Evolutionary conservation across 1,140 invertebrate genomes (phyloP), one percentile per base, ranked within the genome.

Genomic region (Triops longicaudatus): DNA sequence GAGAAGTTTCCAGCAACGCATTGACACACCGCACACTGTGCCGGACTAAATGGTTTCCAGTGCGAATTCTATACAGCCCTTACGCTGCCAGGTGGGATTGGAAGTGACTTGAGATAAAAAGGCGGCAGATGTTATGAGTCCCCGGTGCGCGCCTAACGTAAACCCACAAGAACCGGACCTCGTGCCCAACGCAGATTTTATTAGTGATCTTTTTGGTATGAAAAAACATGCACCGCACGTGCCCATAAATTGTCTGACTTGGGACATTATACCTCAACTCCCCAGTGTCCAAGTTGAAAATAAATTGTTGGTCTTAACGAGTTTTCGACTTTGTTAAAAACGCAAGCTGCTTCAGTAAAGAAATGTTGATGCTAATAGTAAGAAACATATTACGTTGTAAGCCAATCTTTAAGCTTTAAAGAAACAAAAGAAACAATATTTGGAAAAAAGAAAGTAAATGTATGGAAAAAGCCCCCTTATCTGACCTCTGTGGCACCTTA

Each of bases 241-340:
- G 50, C 50, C 22, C 50, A 22, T 63, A 63, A 63, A 63, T 63
- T 22, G 50, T 63, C 50, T 63, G 50, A 63, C 50, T 63, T 63
- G 50, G 3, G 50, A 63, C 50, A 63, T 63, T 63, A 63, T 63
- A 9, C n/a, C 10, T 0, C 50, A 37, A 63, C 50, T 63, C n/a
- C 50, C 50, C 14, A 63, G 14, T 63, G 22, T 63, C n/a, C 22
- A 22, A 37, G 50, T 63, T 63, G 22, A 63, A 63, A 63, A 17
- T 22, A 63, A 63, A 37, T 37, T 37, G 31, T 37, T 7, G 7
- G 31, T 37, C 31, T 37, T 37, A 37, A 37, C 31, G 31, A 37
- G 31, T 37, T 37, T 37, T 37, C 31, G 31, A 37, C 31, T 37
- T 37, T 37, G 2, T 2, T 37, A 4, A 37, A 37, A 37, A 37